Base-by-base conservation (phyloP, 2,797 vertebrate species). In the Carduelis carduelis region DNA sequence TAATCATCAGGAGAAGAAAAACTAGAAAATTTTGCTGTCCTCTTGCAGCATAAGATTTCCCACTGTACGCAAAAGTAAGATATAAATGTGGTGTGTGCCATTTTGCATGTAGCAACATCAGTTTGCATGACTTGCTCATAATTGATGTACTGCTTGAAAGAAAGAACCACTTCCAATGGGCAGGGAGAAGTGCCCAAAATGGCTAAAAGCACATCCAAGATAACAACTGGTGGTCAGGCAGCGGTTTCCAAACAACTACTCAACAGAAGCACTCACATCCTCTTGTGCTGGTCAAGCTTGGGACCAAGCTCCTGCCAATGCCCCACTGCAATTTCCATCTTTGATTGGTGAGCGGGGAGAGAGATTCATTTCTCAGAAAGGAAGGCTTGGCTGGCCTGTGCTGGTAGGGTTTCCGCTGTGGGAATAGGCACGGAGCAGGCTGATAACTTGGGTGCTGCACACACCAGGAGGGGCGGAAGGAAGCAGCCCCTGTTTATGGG, bases 141-240 rank as follows among this genome's bases (percentile, higher is more conserved):
- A 97, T 97, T 97, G 97, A 77, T 88, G 94, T 84, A 63, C 46
- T 96, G 80, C 87, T 77, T 91, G 86, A 88, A 91, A 89, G 95
- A 68, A 92, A 91, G 92, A 94, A 93, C 93, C 72, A 94, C 94
- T 95, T 96, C 94, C 95, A 97, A 89, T 28, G 55, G 92, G 87
- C 95, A 96, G 87, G 77, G 84, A 95, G 90, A 93, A 86, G 93
- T 92, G 52, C 81, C 81, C 26, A 17, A 89, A 97, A 96, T 39
- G 95, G 80, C 96, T 92, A 94, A 96, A 96, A 95, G 66, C 84
- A 96, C 68, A 63, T 90, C 88, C 66, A 90, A 90, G 95, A 90
- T 96, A 96, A 91, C 95, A 95, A 83, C 85, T 82, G 87, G 81
- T 90, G 93, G 91, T 95, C 95, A 97, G 94, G 70, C 91, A 93